Conservation (phyloP, 1,140 invertebrate genomes). For the Palaemon carinicauda region DNA sequence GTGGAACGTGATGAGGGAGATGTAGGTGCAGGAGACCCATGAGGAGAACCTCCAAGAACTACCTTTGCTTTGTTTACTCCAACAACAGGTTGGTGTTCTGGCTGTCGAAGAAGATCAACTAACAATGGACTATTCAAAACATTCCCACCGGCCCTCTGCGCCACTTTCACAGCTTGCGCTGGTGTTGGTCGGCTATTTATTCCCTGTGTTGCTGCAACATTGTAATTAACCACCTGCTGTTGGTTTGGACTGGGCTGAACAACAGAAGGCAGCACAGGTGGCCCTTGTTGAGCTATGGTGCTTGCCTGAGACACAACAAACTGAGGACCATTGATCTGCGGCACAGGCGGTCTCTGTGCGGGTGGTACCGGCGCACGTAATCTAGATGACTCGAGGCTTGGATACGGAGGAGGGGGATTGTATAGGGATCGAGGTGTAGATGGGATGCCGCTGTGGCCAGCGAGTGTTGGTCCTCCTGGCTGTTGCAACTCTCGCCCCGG, state of each 20-base stretch:
- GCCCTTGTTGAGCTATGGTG: conserved; percentile 8
- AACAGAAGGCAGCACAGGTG: conserved; percentile 33
- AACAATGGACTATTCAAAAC: conserved; percentile 56
- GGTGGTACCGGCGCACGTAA: conserved; percentile 32
- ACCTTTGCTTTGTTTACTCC: conserved; percentile 31
- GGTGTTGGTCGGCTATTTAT: conserved; percentile 22
- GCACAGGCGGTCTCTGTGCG: conserved; percentile 25
- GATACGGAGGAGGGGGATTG: conserved; percentile 46
- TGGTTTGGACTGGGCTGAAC: conserved; percentile 42
- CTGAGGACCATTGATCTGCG: conserved; percentile 41
- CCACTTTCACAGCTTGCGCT: conserved; percentile 14
- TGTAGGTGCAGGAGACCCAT: conserved; percentile 45
- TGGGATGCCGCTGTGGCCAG: conserved; percentile 32
- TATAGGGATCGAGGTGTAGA: conserved; percentile 27
- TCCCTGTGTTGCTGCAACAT: conserved; percentile 37
- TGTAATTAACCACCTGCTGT: conserved; percentile 16
- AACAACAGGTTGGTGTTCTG: conserved; percentile 44
- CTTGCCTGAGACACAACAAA: conserved; percentile 22
- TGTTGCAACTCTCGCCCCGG: conserved; percentile 61
- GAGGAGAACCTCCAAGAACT: conserved; percentile 29
- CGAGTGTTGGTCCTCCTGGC: conserved; percentile 30
- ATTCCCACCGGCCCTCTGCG: conserved; percentile 39
- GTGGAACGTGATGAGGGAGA: conserved; percentile 49
- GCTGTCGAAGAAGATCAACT: conserved; percentile 56
- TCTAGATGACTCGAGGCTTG: conserved; percentile 55